Evolutionary conservation across 2,113 vertebrate species (phyloP), one percentile per base, ranked within the genome.

Genomic region (Ctenodactylus gundi): DNA sequence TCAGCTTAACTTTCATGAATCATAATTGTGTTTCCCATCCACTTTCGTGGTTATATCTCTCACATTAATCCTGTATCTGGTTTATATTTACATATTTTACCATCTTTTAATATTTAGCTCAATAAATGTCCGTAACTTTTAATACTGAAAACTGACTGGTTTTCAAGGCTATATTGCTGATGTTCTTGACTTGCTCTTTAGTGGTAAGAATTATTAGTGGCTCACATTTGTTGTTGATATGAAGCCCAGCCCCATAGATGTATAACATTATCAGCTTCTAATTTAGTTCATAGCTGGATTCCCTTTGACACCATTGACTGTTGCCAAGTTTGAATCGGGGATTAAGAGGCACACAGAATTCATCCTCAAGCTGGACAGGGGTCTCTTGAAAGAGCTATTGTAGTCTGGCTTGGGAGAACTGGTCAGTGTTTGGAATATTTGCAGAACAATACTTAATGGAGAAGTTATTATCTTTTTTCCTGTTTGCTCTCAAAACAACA

Each of bases 361-460:
- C 83, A 83, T 95, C 95, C 89, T 95, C 73, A 94, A 89, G 83
- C 75, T 84, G 65, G 83, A 31, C 31, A 94, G 93, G 88, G 57
- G 75, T 55, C 88, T 97, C 93, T 95, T 97, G 95, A 98, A 98
- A 97, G 93, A 96, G 93, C 80, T 73, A 75, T 88, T 53, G 97
- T 98, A 84, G 91, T 98, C 93, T 62, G 86, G 95, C 94, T 97
- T 95, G 97, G 95, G 89, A 95, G 95, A 95, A 93, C 95, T 81
- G 64, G 78, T 86, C 92, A 94, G 55, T 85, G 76, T 93, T 95
- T 94, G 93, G 64, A 96, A 96, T 97, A 96, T 96, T 85, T 25
- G 62, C 68, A 94, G 93, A 97, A 97, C 95, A 96, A 96, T 97
- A 95, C 95, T 97, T 95, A 93, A 93, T 96, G 96, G 96, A 97